phyloP scores from a whole-genome alignment of 2,113 vertebrate genomes.

The Solea senegalensis region DNA sequence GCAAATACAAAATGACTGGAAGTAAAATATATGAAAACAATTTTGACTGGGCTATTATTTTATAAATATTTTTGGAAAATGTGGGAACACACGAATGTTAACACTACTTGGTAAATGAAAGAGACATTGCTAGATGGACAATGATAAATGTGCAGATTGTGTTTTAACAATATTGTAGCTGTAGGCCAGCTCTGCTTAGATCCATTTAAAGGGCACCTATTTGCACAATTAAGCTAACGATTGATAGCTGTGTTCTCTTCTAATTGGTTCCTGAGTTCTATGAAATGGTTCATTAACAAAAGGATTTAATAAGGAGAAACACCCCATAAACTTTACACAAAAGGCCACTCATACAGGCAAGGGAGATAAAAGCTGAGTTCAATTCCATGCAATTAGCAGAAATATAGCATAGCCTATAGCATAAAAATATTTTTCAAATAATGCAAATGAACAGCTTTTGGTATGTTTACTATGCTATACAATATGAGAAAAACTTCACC shows the following conservation, averaged over 20 bases:
- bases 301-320: conserved; percentile 52
- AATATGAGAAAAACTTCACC: not conserved
- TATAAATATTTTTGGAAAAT: not conserved
- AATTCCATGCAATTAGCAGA: conserved; percentile 19
- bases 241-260: conserved; percentile 53
- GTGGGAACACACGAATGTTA: not conserved
- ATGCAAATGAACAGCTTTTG: not conserved
- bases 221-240: conserved; percentile 47
- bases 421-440: conserved; percentile 7
- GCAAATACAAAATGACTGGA: too few relatives aligned
- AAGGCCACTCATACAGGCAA: conserved; percentile 38
- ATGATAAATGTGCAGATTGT: conserved; percentile 1
- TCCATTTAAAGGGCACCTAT: conserved; percentile 58
- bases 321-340: conserved; percentile 47
- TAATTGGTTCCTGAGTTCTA: conserved; percentile 57
- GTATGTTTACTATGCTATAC: not conserved
- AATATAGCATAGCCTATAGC: not conserved
- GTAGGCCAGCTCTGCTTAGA: conserved; percentile 15
- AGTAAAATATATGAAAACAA: not conserved
- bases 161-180: conserved; percentile 20
- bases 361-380: conserved; percentile 23
- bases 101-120: not conserved
- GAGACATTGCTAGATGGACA: not conserved
- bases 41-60: too few relatives aligned
- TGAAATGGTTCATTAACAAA: conserved; percentile 66